Evolutionary conservation across 2,113 vertebrate species (phyloP).

Genomic region (Chlorocebus sabaeus): DNA sequence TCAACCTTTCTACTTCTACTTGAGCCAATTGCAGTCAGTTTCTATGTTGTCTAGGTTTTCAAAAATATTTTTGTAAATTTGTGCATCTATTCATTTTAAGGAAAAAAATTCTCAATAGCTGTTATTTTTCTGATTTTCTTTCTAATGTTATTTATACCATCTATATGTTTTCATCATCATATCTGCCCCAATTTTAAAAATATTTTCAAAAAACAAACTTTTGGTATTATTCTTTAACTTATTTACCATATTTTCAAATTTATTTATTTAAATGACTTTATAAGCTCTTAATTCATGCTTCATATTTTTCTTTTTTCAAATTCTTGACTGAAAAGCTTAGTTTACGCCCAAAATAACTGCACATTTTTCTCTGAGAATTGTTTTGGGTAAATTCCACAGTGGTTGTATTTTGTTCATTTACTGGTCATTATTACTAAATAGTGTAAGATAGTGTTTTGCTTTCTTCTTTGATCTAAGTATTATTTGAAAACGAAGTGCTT

Average conservation of each 20-base stretch:
- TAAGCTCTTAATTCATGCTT: neutral
- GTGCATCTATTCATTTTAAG: neutral
- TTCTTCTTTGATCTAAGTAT: neutral
- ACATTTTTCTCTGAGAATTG: neutral
- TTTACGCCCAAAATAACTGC: neutral
- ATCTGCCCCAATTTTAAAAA: neutral
- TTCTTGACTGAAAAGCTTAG: neutral
- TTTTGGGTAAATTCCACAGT: neutral
- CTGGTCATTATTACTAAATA: neutral
- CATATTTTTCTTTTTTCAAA: neutral
- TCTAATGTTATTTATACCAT: neutral
- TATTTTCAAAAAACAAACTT: neutral
- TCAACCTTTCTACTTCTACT: neutral
- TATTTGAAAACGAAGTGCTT: neutral
- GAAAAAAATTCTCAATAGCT: neutral
- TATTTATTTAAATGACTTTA: neutral
- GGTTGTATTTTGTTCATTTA: neutral
- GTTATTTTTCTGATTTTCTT: neutral
- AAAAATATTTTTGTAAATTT: neutral
- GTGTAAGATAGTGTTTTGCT: neutral
- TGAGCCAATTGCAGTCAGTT: neutral
- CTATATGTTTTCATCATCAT: neutral
- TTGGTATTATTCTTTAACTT: neutral
- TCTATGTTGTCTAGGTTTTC: neutral
- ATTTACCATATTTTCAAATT: neutral